Percentiles rank a stretch among this genome's conserved stretches.
These are phyloP conservation scores for Hippoglossus hippoglossus DNA, from an alignment of 2,797 vertebrate genomes.

Conservation along the genomic window DNA sequence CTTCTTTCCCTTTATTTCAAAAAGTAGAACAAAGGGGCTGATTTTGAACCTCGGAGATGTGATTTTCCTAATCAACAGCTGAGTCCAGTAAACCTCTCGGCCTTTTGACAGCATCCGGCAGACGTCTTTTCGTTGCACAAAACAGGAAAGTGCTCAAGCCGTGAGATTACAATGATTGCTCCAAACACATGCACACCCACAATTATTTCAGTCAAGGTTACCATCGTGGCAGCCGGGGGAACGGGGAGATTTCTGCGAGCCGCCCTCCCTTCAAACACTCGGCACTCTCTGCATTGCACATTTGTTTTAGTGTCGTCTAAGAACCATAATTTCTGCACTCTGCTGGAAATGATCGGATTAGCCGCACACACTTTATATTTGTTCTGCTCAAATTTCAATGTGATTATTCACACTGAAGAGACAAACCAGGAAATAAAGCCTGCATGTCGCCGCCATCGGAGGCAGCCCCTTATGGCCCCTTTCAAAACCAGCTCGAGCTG, in stretches of 20 bases:
- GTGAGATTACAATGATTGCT: conserved; percentile 55
- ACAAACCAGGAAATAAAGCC: conserved; percentile 72
- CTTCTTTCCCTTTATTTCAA: conserved; percentile 68
- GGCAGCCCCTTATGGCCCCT: conserved; percentile 72
- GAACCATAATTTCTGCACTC: conserved; percentile 65
- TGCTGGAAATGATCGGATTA: conserved; percentile 78
- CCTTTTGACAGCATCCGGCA: conserved; percentile 59
- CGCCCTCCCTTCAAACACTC: conserved; percentile 34
- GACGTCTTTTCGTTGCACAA: conserved; percentile 32
- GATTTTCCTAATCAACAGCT: conserved; percentile 69
- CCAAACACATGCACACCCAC: conserved; percentile 16
- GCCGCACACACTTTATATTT: conserved; percentile 74
- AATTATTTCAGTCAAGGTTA: conserved; percentile 61
- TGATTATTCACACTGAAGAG: conserved; percentile 80
- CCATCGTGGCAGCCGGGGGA: conserved; percentile 21
- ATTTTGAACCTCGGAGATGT: conserved; percentile 69
- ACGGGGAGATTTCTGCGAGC: conserved; percentile 30
- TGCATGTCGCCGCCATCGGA: conserved; percentile 57
- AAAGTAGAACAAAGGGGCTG: conserved; percentile 73
- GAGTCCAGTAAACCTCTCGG: conserved; percentile 64
- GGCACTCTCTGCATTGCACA: conserved; percentile 32
- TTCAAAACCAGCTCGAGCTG: conserved; percentile 69
- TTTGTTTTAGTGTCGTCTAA: conserved; percentile 61
- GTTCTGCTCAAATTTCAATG: conserved; percentile 71
- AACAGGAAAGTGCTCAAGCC: conserved; percentile 47